Percentiles rank a stretch among this genome's conserved stretches.
Conservation (phyloP, 2,888 invertebrate species). For the Drosophila birchii region DNA sequence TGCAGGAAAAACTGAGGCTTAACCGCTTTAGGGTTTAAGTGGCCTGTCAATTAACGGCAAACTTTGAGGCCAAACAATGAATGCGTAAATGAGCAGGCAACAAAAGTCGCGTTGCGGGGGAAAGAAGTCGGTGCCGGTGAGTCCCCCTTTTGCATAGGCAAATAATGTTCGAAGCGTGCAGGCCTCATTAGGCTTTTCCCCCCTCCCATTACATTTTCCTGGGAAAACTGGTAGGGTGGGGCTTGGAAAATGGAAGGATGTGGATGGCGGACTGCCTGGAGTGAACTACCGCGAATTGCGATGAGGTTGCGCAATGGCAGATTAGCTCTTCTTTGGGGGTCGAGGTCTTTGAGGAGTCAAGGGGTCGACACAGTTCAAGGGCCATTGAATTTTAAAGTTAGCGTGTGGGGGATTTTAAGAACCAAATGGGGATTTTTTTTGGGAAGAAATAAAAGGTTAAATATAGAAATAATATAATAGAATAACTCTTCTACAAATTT, state of each 20-base stretch:
- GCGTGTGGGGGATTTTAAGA: no score
- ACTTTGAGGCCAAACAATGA: conserved; percentile 46
- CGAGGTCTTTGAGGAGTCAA: conserved; percentile 9
- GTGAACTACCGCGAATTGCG: conserved; percentile 45
- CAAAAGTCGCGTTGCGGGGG: conserved; percentile 4
- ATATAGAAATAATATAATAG: no score
- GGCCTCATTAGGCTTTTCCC: conserved; percentile 59
- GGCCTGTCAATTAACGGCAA: conserved; percentile 52
- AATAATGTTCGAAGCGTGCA: conserved; percentile 60
- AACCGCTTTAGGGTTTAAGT: conserved; percentile 43
- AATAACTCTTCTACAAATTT: no score
- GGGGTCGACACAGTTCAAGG: conserved; percentile 5
- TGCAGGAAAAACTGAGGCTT: conserved; percentile 17
- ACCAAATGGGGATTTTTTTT: neutral
- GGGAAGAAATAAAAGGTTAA: neutral
- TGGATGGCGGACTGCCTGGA: conserved; percentile 4
- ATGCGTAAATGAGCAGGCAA: conserved; percentile 44
- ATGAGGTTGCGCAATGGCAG: conserved; percentile 60
- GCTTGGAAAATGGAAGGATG: neutral
- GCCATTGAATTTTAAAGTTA: neutral
- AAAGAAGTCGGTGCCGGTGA: neutral
- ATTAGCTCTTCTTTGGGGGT: conserved; percentile 17
- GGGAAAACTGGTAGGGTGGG: conserved; percentile 5
- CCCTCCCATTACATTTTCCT: conserved; percentile 28
- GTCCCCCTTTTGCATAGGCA: conserved; percentile 34